Evolutionary conservation across 2,113 vertebrate species (phyloP), one percentile per base, ranked within the genome.

Genomic region (Coreoperca whiteheadi): DNA sequence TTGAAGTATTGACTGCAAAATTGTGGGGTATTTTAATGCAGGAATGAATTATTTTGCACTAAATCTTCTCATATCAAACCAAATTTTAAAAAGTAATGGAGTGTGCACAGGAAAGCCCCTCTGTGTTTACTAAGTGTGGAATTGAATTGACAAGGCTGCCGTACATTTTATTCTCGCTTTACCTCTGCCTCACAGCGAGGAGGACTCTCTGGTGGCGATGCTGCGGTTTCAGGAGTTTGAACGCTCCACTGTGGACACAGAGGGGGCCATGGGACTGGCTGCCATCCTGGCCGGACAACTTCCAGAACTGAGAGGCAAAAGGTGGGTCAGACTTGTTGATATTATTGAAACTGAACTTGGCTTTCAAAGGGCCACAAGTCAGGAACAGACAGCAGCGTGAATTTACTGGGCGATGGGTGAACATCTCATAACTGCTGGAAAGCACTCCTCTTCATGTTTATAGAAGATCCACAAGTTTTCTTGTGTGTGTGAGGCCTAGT

Each of bases 181-280:
- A 1, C n/a, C 30, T 79, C 12, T 20, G 16, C 15, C 37, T 59
- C 67, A 65, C 85, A 98, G 97, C 41, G 97, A 97, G 85, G 95
- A 97, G 76, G 95, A 97, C 39, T 85, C 95, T 74, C 88, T 98
- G 85, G 79, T 98, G 84, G 95, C 97, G 0, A 97, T 98, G 95
- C 91, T 98, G 92, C 93, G 96, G 53, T 87, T 98, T 87, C 95
- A 97, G 87, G 97, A 98, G 92, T 97, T 95, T 1, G 97, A 98
- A 70, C 95, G 94, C 84, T 95, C 96, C 67, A 96, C 94, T 0
- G 94, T 97, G 10, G 97, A 98, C 88, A 96, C 96, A 3, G 97
- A 97, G 74, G 97, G 97, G 34, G 96, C 97, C 53, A 96, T 97
- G 90, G 97, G 96, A 18, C 89, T 98, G 41, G 97, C 97, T 16